Conservation (phyloP, 1,140 invertebrate genomes). For the Subanguina moxae region DNA sequence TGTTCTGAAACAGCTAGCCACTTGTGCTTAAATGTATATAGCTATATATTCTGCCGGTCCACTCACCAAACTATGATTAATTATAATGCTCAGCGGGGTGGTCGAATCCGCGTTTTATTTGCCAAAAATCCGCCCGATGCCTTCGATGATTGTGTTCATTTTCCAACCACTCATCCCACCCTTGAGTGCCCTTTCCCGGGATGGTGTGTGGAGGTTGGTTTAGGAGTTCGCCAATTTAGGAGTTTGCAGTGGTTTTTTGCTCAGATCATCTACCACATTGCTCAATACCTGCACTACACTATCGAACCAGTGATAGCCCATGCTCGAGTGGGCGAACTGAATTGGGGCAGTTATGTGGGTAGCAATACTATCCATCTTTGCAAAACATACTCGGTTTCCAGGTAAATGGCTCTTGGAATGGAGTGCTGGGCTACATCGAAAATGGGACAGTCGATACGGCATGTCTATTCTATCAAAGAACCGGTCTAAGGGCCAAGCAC, state of each 20-base stretch:
- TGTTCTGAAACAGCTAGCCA: too few species aligned
- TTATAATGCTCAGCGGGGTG: background rate
- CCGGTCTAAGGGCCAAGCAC: constrained; percentile 24
- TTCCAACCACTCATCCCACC: constrained; percentile 33
- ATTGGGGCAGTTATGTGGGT: constrained; percentile 37
- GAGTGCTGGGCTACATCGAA: constrained; percentile 29
- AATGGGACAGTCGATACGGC: constrained; percentile 35
- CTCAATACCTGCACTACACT: constrained; percentile 27
- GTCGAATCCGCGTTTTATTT: constrained; percentile 32
- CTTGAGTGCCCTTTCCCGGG: constrained; percentile 37
- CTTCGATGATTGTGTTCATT: constrained; percentile 34
- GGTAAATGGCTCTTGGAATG: constrained; percentile 30
- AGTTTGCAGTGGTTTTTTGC: too few species aligned
- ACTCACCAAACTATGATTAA: background rate
- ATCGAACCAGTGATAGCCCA: constrained; percentile 30
- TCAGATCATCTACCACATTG: constrained; percentile 32
- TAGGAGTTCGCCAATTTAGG: too few species aligned
- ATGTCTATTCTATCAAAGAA: constrained; percentile 38
- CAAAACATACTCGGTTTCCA: background rate
- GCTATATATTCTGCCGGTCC: too few species aligned
- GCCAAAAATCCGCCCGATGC: constrained; percentile 32
- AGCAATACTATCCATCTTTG: too few species aligned
- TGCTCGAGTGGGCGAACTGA: constrained; percentile 20
- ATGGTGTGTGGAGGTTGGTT: constrained; percentile 37
- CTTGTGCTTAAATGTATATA: too few species aligned